phyloP scores from a whole-genome alignment of 2,797 vertebrate genomes.

The Myotis findleyi region DNA sequence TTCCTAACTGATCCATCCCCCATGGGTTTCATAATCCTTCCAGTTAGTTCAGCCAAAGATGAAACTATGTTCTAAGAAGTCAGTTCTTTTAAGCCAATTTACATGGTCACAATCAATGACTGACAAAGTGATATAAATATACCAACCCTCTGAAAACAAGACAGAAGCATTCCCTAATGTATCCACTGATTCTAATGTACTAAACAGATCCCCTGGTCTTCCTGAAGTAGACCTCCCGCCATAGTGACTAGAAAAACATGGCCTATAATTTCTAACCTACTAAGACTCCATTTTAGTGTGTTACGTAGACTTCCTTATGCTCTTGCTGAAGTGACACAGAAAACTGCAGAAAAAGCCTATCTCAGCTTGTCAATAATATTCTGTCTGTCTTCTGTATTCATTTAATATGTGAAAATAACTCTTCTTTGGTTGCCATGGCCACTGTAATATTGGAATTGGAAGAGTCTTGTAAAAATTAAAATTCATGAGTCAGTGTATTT shows the following conservation, averaged over 20 bases:
- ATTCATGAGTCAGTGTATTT: constrained; percentile 14
- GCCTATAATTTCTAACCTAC: background rate
- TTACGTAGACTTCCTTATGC: background rate
- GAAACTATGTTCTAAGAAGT: background rate
- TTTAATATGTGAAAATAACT: constrained; percentile 4
- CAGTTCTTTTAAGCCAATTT: background rate
- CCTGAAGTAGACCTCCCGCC: background rate
- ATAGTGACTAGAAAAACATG: background rate
- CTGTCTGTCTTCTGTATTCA: background rate
- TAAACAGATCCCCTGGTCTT: background rate
- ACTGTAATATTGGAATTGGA: background rate
- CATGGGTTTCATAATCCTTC: background rate
- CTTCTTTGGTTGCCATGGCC: background rate
- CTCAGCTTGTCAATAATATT: constrained; percentile 12
- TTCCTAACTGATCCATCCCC: background rate
- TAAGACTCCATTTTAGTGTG: background rate
- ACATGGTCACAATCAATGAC: background rate
- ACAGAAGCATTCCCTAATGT: background rate
- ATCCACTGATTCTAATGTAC: background rate
- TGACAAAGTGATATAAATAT: background rate
- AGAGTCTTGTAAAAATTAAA: constrained; percentile 51
- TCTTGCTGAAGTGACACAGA: background rate
- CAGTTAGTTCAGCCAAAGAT: background rate
- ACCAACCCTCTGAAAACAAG: background rate
- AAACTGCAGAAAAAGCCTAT: background rate